Base-by-base conservation (phyloP, 2,888 invertebrate genomes). In the Scaptomyza tumidula region DNA sequence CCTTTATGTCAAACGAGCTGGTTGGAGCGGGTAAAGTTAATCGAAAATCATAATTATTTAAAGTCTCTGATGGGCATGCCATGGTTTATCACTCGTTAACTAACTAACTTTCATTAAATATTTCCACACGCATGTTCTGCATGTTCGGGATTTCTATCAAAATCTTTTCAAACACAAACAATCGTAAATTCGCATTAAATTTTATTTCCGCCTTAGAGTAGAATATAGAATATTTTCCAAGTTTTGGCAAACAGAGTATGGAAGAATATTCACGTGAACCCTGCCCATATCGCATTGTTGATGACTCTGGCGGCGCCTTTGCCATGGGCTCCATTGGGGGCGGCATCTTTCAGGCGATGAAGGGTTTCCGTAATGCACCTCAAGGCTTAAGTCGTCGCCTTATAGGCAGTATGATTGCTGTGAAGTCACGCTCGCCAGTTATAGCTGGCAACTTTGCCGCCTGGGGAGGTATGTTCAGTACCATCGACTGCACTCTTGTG, bases 301-400 rank as follows among this genome's bases (percentile, higher is more conserved):
- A 99, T 91, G 99, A 99, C 91, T 98, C 98, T 90, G 99, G 99
- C 29, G 99, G 99, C 75, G 99, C 99, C 10, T 99, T 99, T 92
- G 96, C 99, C 24, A 99, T 99, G 99, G 99, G 99, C 39, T 95
- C 97, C 53, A 97, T 99, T 71, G 99, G 99, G n/a, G 99, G 99
- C 19, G 97, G 97, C 37, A 95, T 99, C 64, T 99, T 99, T 92
- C 99, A 99, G 93, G 96, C 97, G 66, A 96, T 99, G 77, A 98
- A 98, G 93, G 99, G 99, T 7, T 99, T 98, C 89, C 95, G 98
- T 89, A 98, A 99, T 94, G 98, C 99, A 27, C 98, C 99, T 16
- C 95, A 96, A 62, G 97, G 90, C n/a, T 29, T 90, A 0, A 59
- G 62, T 6, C 87, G 89, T 1, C 71, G 83, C 13, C 27, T 88